phyloP scores from a whole-genome alignment of 2,797 vertebrate genomes.

The Sebastes variabilis region DNA sequence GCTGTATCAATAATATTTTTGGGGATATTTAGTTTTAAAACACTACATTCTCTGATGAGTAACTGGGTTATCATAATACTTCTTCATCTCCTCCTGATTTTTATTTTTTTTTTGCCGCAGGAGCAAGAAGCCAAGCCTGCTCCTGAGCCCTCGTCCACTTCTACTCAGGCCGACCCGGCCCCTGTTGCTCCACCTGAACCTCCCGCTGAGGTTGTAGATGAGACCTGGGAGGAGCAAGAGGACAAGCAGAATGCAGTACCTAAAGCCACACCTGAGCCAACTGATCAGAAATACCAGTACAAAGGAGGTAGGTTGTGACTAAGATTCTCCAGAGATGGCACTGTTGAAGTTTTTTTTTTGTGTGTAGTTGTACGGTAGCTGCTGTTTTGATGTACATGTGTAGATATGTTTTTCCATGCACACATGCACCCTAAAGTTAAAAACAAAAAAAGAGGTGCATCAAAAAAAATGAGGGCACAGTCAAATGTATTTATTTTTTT shows the following conservation, averaged over 20 bases:
- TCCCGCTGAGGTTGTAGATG: conserved; percentile 86
- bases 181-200: conserved; percentile 62
- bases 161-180: conserved; percentile 74
- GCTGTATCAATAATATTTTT: background rate
- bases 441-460: background rate
- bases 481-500: background rate
- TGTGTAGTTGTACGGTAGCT: background rate
- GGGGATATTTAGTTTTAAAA: background rate
- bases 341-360: background rate
- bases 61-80: background rate
- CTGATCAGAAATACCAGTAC: conserved; percentile 92
- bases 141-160: conserved; percentile 74
- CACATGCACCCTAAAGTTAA: background rate
- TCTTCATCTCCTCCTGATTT: background rate
- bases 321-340: background rate
- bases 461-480: too few relatives aligned
- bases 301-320: conserved; percentile 87
- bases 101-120: conserved; percentile 38
- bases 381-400: background rate
- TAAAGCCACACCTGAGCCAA: conserved; percentile 64
- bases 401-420: background rate
- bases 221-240: conserved; percentile 97
- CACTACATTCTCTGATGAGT: background rate
- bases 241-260: conserved; percentile 91
- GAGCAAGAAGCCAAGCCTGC: conserved; percentile 82